A percentile compares a stretch with the other conserved stretches of the same genome.
These are phyloP conservation scores for Elaphurus davidianus DNA, from an alignment of 2,113 vertebrate species.

Conservation along the genomic window DNA sequence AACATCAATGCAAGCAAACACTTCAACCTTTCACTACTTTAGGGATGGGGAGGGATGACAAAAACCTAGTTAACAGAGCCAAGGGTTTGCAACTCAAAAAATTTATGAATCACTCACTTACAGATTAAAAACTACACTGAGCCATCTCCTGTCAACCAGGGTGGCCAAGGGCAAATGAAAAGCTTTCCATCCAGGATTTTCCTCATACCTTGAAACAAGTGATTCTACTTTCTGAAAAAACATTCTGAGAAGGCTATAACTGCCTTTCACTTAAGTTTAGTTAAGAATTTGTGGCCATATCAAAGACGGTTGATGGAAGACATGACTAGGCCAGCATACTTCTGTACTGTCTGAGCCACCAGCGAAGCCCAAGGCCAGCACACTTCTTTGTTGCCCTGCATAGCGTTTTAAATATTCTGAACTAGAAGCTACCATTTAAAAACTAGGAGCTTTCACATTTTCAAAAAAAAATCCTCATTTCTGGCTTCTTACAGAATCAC, in stretches of 20 bases:
- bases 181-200: background rate
- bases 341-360: background rate
- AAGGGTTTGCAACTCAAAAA: background rate
- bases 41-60: background rate
- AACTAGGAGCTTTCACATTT: background rate
- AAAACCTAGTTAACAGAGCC: background rate
- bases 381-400: background rate
- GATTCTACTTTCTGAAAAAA: background rate
- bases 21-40: background rate
- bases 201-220: background rate
- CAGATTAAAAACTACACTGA: background rate
- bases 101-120: background rate
- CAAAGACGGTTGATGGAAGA: background rate
- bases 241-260: background rate
- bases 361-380: background rate
- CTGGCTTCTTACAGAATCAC: background rate
- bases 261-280: background rate
- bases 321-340: background rate
- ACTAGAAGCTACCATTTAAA: background rate
- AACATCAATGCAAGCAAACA: slow-evolving; percentile 52
- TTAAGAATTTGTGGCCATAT: background rate
- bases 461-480: background rate
- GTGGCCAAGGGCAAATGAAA: background rate
- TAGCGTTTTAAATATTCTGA: background rate
- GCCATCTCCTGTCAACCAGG: background rate